Evolutionary conservation across 2,888 invertebrate species (phyloP), one percentile per base, ranked within the genome.

Genomic region (Phengaris arion): DNA sequence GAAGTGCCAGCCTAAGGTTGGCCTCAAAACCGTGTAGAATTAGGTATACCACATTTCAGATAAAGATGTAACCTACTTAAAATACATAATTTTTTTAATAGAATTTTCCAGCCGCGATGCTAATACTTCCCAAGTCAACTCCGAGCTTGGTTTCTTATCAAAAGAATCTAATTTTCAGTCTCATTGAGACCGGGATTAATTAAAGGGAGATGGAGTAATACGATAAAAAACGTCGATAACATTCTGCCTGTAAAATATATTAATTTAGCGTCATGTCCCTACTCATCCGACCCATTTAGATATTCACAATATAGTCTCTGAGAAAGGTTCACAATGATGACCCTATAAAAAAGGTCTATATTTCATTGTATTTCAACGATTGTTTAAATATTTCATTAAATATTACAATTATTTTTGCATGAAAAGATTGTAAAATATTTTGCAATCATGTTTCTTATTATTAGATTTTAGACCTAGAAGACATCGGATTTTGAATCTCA

Each of bases 211-310:
- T 64, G 64, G 64, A 22, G 35, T 12, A 51, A 70, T 52, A 52
- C 70, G 70, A 72, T 72, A 54, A 54, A 54, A 70, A 72, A 54
- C 12, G 35, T 64, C 64, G 64, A 64, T 64, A 64, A 35, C 8
- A 7, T 45, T 22, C 64, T 12, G 64, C 64, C 64, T 35, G 52
- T 9, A 45, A 64, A 64, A 64, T 64, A 45, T 64, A 64, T 64
- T 64, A 64, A 64, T 45, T 64, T 45, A 13, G 64, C 12, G 59
- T 22, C 22, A 22, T 22, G 59, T 22, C 59, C 59, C 59, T 59
- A 59, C 5, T 59, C 22, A 9, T 59, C 10, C 8, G 59, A 5
- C 22, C 59, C 15, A 22, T 22, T 59, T 59, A 22, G 59, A 59
- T 22, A 59, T 59, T 59, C 59, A 59, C 59, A 59, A 59, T 48